A percentile compares a stretch with the other conserved stretches of the same genome.
Evolutionary conservation across 2,888 invertebrate genomes (phyloP).

Genomic region (Diarsia rubi): DNA sequence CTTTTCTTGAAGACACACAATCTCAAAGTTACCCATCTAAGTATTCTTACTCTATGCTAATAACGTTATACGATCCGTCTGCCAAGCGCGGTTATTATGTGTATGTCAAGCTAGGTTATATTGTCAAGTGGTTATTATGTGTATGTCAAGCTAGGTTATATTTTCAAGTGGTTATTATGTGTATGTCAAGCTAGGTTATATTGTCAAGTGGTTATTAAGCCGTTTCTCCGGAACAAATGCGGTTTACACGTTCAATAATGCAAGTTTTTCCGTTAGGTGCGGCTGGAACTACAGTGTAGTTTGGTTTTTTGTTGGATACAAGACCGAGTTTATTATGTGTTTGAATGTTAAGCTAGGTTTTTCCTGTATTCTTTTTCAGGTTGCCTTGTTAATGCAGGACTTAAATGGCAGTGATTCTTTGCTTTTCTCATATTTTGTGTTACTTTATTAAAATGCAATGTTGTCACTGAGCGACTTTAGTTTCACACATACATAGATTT

Average conservation of each 20-base stretch:
- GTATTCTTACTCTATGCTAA: slow-evolving; percentile 18
- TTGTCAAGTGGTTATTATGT: slow-evolving; percentile 23
- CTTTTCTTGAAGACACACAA: background rate
- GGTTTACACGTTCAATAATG: slow-evolving; percentile 51
- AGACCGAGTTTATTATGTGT: no score
- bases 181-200: slow-evolving; percentile 19
- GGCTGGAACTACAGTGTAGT: background rate
- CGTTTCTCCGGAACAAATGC: background rate
- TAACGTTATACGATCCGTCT: slow-evolving; percentile 30
- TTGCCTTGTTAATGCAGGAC: no score
- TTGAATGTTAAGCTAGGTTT: background rate
- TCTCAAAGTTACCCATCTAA: background rate
- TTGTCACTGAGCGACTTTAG: background rate
- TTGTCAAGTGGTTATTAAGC: slow-evolving; percentile 23
- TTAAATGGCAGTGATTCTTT: background rate
- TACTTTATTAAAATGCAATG: background rate
- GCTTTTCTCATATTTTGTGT: background rate
- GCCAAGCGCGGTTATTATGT: slow-evolving; percentile 18
- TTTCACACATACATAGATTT: background rate
- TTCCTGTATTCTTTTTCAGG: background rate
- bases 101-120: slow-evolving; percentile 21
- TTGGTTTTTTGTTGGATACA: no score
- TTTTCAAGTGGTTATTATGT: slow-evolving; percentile 27
- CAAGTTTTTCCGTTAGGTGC: slow-evolving; percentile 20
- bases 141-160: slow-evolving; percentile 21